Conservation (phyloP, 2,113 vertebrate genomes). For the Psittacara wagleri region DNA sequence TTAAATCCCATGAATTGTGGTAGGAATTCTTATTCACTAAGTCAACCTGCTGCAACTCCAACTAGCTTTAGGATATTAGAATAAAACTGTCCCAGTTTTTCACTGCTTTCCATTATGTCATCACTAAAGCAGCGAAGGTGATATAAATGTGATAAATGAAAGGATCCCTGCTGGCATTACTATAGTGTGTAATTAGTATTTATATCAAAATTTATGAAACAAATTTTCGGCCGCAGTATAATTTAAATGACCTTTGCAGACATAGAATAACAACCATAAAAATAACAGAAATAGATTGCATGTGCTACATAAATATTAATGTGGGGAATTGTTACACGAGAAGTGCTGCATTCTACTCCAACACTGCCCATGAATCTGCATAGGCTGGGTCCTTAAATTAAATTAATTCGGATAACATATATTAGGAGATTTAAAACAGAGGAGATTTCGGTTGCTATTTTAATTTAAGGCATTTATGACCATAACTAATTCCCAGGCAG, state of each 20-base stretch:
- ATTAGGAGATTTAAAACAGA: slow-evolving; percentile 72
- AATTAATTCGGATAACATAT: slow-evolving; percentile 66
- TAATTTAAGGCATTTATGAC: slow-evolving; percentile 75
- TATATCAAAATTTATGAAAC: slow-evolving; percentile 84
- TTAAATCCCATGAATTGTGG: slow-evolving; percentile 87
- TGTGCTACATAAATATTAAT: slow-evolving; percentile 79
- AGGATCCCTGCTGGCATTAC: slow-evolving; percentile 79
- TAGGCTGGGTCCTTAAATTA: slow-evolving; percentile 67
- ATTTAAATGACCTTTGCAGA: slow-evolving; percentile 83
- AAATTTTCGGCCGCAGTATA: slow-evolving; percentile 80
- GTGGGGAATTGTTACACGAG: slow-evolving; percentile 67
- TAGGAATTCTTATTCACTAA: slow-evolving; percentile 86
- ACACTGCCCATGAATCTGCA: slow-evolving; percentile 70
- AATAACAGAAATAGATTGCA: slow-evolving; percentile 79
- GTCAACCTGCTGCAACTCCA: slow-evolving; percentile 75
- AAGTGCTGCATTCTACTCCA: slow-evolving; percentile 53
- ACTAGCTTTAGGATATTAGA: slow-evolving; percentile 65
- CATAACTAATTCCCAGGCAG: slow-evolving; percentile 73
- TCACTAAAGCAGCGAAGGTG: slow-evolving; percentile 68
- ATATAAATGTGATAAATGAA: slow-evolving; percentile 82
- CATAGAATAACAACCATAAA: slow-evolving; percentile 81
- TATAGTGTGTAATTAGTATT: slow-evolving; percentile 82
- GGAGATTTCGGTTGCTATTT: slow-evolving; percentile 70
- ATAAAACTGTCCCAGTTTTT: slow-evolving; percentile 65
- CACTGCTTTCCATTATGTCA: slow-evolving; percentile 74